Percentiles rank a stretch among this genome's conserved stretches.
phyloP scores from a whole-genome alignment of 2,888 invertebrate genomes.

The Amorpha juglandis region DNA sequence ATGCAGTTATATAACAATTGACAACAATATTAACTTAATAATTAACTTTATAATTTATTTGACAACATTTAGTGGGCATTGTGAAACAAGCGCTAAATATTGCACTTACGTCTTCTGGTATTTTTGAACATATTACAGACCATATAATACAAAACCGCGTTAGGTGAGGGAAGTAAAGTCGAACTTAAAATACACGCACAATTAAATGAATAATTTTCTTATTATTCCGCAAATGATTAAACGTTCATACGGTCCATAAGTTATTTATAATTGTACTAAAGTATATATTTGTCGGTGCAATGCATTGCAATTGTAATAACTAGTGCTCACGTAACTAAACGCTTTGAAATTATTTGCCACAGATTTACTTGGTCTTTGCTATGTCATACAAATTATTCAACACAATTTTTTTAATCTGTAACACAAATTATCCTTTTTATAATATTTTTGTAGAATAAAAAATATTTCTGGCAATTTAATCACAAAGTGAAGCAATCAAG shows the following conservation, averaged over 20 bases:
- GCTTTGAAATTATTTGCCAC: not conserved
- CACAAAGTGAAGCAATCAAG: no score
- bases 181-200: constrained; percentile 27
- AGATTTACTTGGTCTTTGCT: constrained; percentile 2
- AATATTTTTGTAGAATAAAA: not conserved
- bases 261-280: constrained; percentile 26
- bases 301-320: constrained; percentile 15
- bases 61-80: no score
- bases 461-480: no score
- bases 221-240: constrained; percentile 38
- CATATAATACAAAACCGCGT: not conserved
- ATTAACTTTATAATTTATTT: no score
- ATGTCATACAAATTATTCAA: not conserved
- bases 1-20: no score
- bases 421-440: no score
- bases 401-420: no score
- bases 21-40: no score
- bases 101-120: not conserved
- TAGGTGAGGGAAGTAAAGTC: not conserved
- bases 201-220: constrained; percentile 44
- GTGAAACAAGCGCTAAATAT: not conserved
- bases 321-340: constrained; percentile 7
- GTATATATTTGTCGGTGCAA: constrained; percentile 3
- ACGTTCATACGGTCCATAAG: constrained; percentile 35
- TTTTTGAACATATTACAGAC: not conserved